These are phyloP conservation scores for Acropternis orthonyx DNA, from an alignment of 2,797 vertebrate species.

Conservation along the genomic window DNA sequence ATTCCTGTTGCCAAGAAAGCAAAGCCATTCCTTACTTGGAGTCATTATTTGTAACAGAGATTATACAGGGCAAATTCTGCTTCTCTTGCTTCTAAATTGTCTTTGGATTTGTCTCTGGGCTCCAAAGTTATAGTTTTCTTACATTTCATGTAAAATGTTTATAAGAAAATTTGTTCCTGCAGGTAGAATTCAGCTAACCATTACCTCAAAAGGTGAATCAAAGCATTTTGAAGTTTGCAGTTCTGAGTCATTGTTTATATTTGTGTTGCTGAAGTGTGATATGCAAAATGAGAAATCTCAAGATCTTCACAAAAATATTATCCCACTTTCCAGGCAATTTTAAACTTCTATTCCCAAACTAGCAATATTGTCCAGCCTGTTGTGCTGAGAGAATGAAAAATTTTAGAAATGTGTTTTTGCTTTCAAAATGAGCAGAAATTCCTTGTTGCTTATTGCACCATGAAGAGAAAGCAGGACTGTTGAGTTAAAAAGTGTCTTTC, in stretches of 20 bases:
- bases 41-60: neutral
- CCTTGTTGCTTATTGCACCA: neutral
- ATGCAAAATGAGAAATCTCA: neutral
- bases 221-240: conserved; percentile 2
- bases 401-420: neutral
- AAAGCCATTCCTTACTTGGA: neutral
- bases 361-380: neutral
- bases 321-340: neutral
- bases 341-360: neutral
- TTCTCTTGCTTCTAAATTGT: neutral
- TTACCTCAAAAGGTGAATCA: neutral
- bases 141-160: neutral
- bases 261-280: neutral
- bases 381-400: neutral
- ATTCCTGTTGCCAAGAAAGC: neutral
- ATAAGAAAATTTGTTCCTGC: neutral
- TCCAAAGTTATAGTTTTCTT: neutral
- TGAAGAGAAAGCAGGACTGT: neutral
- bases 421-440: conserved; percentile 4
- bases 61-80: neutral
- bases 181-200: neutral
- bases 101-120: neutral
- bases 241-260: neutral
- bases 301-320: neutral
- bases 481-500: neutral